Evolutionary conservation across 2,888 invertebrate species (phyloP), one percentile per base, ranked within the genome.

Genomic region (Itoplectis maculator): DNA sequence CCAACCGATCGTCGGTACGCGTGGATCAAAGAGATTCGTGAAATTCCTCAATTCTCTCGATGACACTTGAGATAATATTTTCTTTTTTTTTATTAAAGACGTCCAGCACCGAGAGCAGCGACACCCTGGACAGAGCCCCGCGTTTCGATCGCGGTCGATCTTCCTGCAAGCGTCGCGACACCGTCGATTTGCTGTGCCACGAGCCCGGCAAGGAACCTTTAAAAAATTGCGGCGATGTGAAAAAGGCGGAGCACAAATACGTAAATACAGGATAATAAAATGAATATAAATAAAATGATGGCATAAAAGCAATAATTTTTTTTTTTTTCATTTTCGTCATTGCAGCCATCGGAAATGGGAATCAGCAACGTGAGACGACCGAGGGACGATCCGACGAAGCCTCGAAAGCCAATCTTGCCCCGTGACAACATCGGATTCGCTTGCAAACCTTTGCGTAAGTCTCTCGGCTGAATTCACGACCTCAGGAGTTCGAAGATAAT

Each of bases 331-430:
- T 1, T 51, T 51, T 45, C 20, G 11, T 8, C 20, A 11, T 66
- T 56, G 40, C 23, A 86, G 61, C 51, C 69, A 35, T 40, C 23
- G 40, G 75, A 84, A 42, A 73, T 88, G 68, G 86, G 85, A 5
- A 82, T 84, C 2, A 87, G 84, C 75, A 88, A 88, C 69, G 83
- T 87, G 8, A 70, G 76, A 73, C 75, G 85, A 29, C 86, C 85
- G 8, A 84, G 76, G 49, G 81, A 81, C 59, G 66, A 85, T 9
- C 81, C 84, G 37, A 47, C 63, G 37, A 88, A 84, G 49, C 82
- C 86, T 9, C 83, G 85, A 54, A 88, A 86, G 65, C 76, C 83
- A 15, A 86, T 86, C 18, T 23, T 85, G 63, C 86, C 87, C 11
- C 85, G 80, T 59, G 86, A 81, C 70, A 87, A 87, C 72, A 84